phyloP scores from a whole-genome alignment of 2,797 vertebrate species.

The Brachyalestes nurse region DNA sequence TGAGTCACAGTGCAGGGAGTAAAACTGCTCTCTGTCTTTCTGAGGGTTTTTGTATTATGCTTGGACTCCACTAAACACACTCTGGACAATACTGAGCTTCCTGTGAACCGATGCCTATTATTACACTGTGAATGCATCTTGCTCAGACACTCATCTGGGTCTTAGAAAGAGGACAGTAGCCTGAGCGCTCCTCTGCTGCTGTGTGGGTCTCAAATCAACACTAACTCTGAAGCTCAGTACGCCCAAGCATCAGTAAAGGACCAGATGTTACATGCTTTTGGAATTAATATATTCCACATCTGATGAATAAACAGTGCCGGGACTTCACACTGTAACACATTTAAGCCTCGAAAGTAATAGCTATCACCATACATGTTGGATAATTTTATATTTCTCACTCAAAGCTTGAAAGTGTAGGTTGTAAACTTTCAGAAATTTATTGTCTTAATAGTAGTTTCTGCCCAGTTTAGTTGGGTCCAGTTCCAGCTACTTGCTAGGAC shows the following conservation, averaged over 20 bases:
- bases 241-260: neutral
- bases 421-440: neutral
- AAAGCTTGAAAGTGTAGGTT: too few relatives aligned
- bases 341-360: too few relatives aligned
- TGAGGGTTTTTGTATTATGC: constrained; percentile 43
- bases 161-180: neutral
- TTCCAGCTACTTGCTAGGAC: too few relatives aligned
- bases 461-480: too few relatives aligned
- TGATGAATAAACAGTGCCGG: too few relatives aligned
- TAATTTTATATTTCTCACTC: too few relatives aligned
- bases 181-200: neutral
- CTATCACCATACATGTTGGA: too few relatives aligned
- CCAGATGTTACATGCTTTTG: neutral
- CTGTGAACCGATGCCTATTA: constrained; percentile 35
- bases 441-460: too few relatives aligned
- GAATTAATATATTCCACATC: neutral
- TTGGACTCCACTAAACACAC: constrained; percentile 51
- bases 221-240: neutral
- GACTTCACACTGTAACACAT: too few relatives aligned
- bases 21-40: constrained; percentile 40
- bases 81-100: constrained; percentile 51
- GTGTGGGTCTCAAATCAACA: neutral
- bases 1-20: constrained; percentile 29
- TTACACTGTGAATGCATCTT: constrained; percentile 27
- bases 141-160: constrained; percentile 2